Evolutionary conservation across 2,888 invertebrate genomes (phyloP), one percentile per base, ranked within the genome.

Genomic region (Athrips mouffetella): DNA sequence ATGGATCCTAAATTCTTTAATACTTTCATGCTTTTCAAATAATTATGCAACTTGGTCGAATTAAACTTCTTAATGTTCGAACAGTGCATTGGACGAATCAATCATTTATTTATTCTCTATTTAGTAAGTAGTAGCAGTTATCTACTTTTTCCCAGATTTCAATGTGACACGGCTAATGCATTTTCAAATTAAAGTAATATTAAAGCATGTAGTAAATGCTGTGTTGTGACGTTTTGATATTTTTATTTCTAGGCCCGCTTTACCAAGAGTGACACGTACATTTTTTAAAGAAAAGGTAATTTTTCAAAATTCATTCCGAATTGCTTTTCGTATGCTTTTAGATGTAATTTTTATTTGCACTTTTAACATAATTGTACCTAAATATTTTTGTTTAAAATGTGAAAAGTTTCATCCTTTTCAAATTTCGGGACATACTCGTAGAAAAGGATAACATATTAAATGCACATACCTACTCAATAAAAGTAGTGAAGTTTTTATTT

Each of bases 241-340:
- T 84, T 90, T 92, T 76, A 78, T 92, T 92, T 92, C 89, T 92
- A 92, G 90, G 92, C 91, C 73, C 91, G 92, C 89, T 91, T 91
- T 88, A 89, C 91, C 89, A 91, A 91, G 92, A 95, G 95, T 91
- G 93, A 94, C 92, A 95, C 95, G 77, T 95, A 95, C 91, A 95
- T 95, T 92, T 95, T 90, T 91, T 94, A 93, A 91, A 88, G n/a
- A 54, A 73, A 86, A 84, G 85, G 87, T 87, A 87, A 87, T 73
- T 63, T 67, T 58, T 64, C 70, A 66, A 57, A 62, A 70, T 73
- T 73, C 73, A 61, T 63, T 67, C 62, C 74, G 59, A 59, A 63
- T 51, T 49, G 66, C 72, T 67, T 60, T 51, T 45, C 48, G 52
- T 57, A 55, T 48, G 49, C 52, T 60, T 57, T 53, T 42, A 51